Percentiles rank a stretch among this genome's conserved stretches.
Conservation (phyloP, 2,888 invertebrate species). For the Synergus laeviventris region DNA sequence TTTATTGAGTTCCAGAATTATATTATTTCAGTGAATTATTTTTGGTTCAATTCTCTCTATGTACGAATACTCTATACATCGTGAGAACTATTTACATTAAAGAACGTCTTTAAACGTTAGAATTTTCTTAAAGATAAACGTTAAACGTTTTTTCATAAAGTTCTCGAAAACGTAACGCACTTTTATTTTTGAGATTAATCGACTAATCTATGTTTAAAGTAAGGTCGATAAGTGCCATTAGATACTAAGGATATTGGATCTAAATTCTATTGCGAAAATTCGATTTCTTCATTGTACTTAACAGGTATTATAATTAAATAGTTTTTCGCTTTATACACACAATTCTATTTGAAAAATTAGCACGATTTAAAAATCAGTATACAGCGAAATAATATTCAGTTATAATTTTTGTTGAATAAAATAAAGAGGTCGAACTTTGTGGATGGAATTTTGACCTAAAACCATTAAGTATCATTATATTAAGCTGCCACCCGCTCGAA, state of each 20-base stretch:
- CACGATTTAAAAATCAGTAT: too few relatives aligned
- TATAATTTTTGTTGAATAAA: too few relatives aligned
- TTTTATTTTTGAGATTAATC: conserved; percentile 12
- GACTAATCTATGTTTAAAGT: conserved; percentile 23
- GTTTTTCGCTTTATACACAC: too few relatives aligned
- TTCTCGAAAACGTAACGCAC: conserved; percentile 22
- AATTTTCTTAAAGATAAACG: conserved; percentile 53
- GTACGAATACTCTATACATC: neutral
- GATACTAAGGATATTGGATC: too few relatives aligned
- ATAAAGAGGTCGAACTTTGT: too few relatives aligned
- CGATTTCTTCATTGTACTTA: too few relatives aligned
- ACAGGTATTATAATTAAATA: too few relatives aligned
- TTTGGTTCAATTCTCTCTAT: conserved; percentile 18
- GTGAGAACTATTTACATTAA: conserved; percentile 58
- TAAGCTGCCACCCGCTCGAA: conserved; percentile 38
- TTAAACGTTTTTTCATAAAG: conserved; percentile 2
- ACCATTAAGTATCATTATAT: conserved; percentile 18
- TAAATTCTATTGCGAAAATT: too few relatives aligned
- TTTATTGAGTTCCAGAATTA: conserved; percentile 8
- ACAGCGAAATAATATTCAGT: too few relatives aligned
- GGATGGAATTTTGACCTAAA: too few relatives aligned
- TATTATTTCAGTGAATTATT: neutral
- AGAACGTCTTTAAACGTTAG: conserved; percentile 59
- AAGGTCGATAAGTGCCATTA: neutral
- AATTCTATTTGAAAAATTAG: too few relatives aligned